These are phyloP conservation scores for Apostichopus leukothele DNA, from an alignment of 53 echinoderm and acorn worm genomes.

Conservation along the genomic window DNA sequence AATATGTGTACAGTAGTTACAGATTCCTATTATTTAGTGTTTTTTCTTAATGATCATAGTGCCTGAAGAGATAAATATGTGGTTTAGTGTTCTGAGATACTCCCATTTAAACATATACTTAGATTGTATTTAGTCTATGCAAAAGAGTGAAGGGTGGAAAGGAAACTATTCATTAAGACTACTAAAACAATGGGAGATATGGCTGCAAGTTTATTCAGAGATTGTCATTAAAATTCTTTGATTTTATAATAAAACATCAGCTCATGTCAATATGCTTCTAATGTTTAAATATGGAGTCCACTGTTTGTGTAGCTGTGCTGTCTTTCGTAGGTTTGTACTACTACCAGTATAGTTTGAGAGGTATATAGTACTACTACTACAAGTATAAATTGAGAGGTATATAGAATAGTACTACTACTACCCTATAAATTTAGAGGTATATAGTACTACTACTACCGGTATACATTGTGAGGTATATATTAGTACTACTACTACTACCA, in stretches of 20 bases:
- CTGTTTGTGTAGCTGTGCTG: constrained; percentile 28
- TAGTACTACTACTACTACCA: no score
- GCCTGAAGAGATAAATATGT: constrained; percentile 14
- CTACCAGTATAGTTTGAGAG: not conserved
- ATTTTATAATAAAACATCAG: not conserved
- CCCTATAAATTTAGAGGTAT: no score
- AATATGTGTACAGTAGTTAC: not conserved
- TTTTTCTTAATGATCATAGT: constrained; percentile 7
- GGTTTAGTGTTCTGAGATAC: not conserved
- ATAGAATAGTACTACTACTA: no score
- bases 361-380: not conserved
- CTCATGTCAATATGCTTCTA: not conserved
- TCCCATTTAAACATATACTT: not conserved
- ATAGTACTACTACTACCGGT: no score
- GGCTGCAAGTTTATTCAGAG: not conserved
- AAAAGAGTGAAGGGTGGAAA: not conserved
- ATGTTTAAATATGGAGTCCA: not conserved
- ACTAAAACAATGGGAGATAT: not conserved
- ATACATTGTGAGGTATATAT: no score
- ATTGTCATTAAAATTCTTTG: not conserved
- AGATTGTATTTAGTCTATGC: not conserved
- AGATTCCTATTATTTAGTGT: not conserved
- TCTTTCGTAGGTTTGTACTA: constrained; percentile 34
- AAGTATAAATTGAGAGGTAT: no score
- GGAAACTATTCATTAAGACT: not conserved